These are phyloP conservation scores for Drosophila sp. DNA, from an alignment of 1,140 invertebrate genomes.

Conservation along the genomic window DNA sequence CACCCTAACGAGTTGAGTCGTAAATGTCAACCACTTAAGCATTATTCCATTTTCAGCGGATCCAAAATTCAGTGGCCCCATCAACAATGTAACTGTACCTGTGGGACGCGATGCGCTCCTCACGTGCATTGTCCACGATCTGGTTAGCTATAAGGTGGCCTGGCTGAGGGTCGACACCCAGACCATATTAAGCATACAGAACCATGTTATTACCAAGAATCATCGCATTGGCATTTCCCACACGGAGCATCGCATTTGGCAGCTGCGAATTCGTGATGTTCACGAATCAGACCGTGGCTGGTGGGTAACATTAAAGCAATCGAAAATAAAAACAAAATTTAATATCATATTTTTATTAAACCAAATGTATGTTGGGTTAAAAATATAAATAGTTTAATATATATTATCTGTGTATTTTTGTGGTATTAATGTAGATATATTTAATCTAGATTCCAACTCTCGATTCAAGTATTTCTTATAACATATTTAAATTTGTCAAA, in stretches of 20 bases:
- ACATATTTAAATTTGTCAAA: no score
- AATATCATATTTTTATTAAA: not conserved
- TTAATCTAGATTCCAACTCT: no score
- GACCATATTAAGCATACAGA: slow-evolving; percentile 95
- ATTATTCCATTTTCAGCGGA: slow-evolving; percentile 74
- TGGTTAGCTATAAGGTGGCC: slow-evolving; percentile 92
- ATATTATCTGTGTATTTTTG: no score
- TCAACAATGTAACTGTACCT: slow-evolving; percentile 91
- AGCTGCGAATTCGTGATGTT: slow-evolving; percentile 92
- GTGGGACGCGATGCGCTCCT: slow-evolving; percentile 91
- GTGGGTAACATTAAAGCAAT: slow-evolving; percentile 41
- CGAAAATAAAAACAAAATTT: not conserved
- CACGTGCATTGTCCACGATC: slow-evolving; percentile 91
- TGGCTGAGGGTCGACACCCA: slow-evolving; percentile 96
- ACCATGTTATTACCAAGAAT: slow-evolving; percentile 95
- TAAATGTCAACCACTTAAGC: slow-evolving; percentile 59
- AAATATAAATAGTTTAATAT: no score
- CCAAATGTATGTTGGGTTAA: no score
- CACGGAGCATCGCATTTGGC: slow-evolving; percentile 93
- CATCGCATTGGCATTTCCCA: slow-evolving; percentile 92
- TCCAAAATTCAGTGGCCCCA: slow-evolving; percentile 91
- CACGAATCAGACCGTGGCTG: slow-evolving; percentile 91
- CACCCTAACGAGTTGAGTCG: slow-evolving; percentile 57
- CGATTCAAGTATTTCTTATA: no score
- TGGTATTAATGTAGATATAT: no score